Percentiles rank a stretch among this genome's conserved stretches.
These are phyloP conservation scores for Podiceps cristatus DNA, from an alignment of 2,113 vertebrate species.

Conservation along the genomic window DNA sequence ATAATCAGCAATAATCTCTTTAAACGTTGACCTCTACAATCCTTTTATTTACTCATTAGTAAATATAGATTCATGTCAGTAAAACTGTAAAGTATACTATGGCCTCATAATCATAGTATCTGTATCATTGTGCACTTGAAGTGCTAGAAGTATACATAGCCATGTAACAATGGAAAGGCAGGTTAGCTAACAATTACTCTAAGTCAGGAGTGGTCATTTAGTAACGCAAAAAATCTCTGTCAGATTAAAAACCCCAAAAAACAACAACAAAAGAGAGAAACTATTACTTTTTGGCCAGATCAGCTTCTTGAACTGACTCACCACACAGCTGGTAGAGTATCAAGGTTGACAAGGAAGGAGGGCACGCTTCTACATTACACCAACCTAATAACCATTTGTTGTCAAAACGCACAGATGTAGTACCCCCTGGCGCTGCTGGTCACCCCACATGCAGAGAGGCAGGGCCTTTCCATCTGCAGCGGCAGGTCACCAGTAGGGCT, in stretches of 20 bases:
- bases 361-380: background rate
- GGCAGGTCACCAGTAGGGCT: rapidly evolving
- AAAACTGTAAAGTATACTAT: background rate
- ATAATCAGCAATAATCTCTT: background rate
- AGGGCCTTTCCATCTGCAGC: background rate
- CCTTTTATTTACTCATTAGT: background rate
- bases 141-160: background rate
- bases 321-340: background rate
- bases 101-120: background rate
- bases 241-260: background rate
- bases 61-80: background rate
- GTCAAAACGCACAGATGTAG: background rate
- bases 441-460: background rate
- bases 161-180: background rate
- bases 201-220: background rate
- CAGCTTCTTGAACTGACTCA: background rate
- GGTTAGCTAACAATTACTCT: background rate
- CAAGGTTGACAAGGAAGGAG: background rate
- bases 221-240: background rate
- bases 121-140: background rate
- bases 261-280: background rate
- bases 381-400: background rate
- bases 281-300: background rate
- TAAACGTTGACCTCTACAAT: background rate
- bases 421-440: background rate